A percentile compares a stretch with the other conserved stretches of the same genome.
Conservation (phyloP, 2,113 vertebrate genomes). For the Scophthalmus maximus region DNA sequence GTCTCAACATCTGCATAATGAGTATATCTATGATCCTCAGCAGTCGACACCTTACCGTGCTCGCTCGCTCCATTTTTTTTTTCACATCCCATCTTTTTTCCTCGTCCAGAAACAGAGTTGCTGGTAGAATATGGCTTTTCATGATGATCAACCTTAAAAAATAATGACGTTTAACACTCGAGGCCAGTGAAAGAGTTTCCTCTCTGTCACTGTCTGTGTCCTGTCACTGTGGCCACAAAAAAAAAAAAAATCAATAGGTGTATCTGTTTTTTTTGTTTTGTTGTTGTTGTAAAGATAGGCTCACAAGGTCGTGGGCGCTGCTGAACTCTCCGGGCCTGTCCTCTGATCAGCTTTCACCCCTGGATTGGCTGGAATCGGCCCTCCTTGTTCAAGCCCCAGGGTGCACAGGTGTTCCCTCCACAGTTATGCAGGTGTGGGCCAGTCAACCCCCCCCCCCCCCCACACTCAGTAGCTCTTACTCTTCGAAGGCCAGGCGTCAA, state of each 20-base stretch:
- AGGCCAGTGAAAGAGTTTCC: constrained; percentile 27
- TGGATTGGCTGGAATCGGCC: constrained; percentile 67
- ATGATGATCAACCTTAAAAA: constrained; percentile 39
- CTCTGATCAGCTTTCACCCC: constrained; percentile 78
- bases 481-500: constrained; percentile 74
- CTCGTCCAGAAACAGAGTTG: constrained; percentile 65
- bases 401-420: constrained; percentile 83
- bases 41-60: constrained; percentile 76
- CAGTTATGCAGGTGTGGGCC: constrained; percentile 82
- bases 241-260: constrained; percentile 67
- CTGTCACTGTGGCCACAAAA: constrained; percentile 20
- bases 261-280: constrained; percentile 41
- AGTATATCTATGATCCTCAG: constrained; percentile 43
- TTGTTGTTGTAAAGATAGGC: constrained; percentile 54
- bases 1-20: constrained; percentile 13
- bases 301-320: constrained; percentile 60
- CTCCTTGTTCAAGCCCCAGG: constrained; percentile 74
- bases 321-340: constrained; percentile 63
- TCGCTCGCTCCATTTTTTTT: constrained; percentile 68
- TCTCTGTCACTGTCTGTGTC: constrained; percentile 53
- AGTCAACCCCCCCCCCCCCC: constrained; percentile 22
- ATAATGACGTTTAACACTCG: constrained; percentile 8
- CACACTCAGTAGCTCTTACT: constrained; percentile 72
- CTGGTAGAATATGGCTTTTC: constrained; percentile 44
- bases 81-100: constrained; percentile 68